Conservation (phyloP, 2,113 vertebrate genomes). For the Rhombomys opimus region DNA sequence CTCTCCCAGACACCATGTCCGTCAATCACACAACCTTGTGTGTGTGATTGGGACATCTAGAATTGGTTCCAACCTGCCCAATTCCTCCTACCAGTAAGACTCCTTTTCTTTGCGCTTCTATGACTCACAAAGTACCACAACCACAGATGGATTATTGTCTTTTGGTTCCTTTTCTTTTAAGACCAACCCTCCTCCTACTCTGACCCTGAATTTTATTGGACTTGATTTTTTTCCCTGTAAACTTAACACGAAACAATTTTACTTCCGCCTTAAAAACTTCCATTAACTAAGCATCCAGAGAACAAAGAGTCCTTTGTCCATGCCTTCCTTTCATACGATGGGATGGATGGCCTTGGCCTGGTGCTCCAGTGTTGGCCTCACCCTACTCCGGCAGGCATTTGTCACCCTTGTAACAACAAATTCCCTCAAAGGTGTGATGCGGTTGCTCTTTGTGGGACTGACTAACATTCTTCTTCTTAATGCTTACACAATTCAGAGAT, state of each 20-base stretch:
- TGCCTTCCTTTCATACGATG: neutral
- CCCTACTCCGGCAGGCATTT: neutral
- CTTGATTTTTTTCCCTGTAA: neutral
- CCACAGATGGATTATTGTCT: neutral
- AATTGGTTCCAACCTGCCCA: neutral
- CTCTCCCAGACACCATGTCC: neutral
- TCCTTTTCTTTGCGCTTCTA: neutral
- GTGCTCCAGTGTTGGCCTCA: neutral
- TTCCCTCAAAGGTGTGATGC: neutral
- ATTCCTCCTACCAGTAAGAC: neutral
- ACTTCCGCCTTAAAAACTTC: neutral
- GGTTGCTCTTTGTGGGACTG: neutral
- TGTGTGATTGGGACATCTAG: no score
- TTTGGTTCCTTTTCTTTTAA: neutral
- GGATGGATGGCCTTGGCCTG: neutral
- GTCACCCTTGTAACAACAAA: neutral
- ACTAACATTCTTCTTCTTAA: conserved; percentile 9
- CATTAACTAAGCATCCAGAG: neutral
- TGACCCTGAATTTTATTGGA: neutral
- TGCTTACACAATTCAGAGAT: neutral
- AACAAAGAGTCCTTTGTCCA: neutral
- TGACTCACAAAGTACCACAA: neutral
- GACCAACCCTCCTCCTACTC: neutral
- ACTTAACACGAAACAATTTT: neutral
- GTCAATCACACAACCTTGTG: fast-evolving